Percentiles rank a stretch among this genome's conserved stretches.
Conservation (phyloP, 2,888 invertebrate species). For the Halictus quadricinctus region DNA sequence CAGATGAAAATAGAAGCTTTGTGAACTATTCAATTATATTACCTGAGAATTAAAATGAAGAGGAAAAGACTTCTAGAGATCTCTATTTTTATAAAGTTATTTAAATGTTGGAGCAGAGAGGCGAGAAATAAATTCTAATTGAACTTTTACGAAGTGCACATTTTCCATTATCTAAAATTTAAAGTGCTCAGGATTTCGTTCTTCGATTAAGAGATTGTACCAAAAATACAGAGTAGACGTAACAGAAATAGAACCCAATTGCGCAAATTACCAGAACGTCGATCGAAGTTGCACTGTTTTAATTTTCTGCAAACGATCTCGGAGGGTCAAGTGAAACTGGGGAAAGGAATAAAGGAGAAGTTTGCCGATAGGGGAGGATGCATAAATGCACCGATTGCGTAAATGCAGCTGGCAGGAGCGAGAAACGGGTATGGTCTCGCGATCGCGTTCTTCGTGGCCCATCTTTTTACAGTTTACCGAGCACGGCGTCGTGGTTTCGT, state of each 20-base stretch:
- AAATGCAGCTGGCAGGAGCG: neutral
- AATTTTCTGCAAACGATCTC: too few species aligned
- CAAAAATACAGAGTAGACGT: too few species aligned
- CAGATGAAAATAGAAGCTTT: neutral
- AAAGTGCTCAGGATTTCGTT: neutral
- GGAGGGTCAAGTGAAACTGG: too few species aligned
- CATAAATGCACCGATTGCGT: neutral
- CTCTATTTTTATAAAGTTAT: neutral
- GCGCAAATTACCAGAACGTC: too few species aligned
- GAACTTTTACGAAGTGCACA: neutral
- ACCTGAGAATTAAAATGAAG: neutral
- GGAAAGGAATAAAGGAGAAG: neutral
- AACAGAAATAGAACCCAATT: too few species aligned
- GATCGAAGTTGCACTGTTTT: too few species aligned
- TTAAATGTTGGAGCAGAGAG: neutral
- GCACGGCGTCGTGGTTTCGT: constrained; percentile 11
- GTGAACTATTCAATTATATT: neutral
- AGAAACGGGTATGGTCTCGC: neutral
- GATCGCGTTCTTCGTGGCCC: neutral
- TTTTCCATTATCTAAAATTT: neutral
- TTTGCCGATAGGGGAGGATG: neutral
- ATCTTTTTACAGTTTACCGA: constrained; percentile 10
- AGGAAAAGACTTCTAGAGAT: neutral
- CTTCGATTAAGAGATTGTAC: neutral
- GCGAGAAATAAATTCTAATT: neutral